Evolutionary conservation across 1,140 invertebrate genomes (phyloP).

Genomic region (Dysdera silvatica): DNA sequence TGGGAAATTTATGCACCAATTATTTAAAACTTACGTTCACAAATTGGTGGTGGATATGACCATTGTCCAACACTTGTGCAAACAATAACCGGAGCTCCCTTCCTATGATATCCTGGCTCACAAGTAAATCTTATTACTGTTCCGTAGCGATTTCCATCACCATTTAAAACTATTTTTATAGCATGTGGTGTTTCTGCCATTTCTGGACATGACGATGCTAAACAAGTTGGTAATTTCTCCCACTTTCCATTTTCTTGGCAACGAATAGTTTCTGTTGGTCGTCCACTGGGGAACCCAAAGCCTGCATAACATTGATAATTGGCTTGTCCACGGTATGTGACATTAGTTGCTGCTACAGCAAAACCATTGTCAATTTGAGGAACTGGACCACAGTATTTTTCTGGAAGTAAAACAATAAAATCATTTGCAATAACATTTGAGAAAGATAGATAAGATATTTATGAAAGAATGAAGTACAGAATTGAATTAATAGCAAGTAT

Average conservation of each 20-base stretch:
- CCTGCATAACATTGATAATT: conserved; percentile 95
- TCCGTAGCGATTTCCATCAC: conserved; percentile 85
- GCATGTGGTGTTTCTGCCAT: conserved; percentile 78
- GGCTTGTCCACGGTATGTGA: conserved; percentile 83
- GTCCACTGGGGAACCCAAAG: conserved; percentile 80
- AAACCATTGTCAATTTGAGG: conserved; percentile 97
- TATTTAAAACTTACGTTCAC: conserved; percentile 54
- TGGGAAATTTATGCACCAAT: conserved; percentile 69
- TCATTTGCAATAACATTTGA: too few species aligned
- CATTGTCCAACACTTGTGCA: conserved; percentile 95
- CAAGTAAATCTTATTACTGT: conserved; percentile 92
- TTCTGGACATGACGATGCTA: conserved; percentile 83
- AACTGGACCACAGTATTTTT: conserved; percentile 93
- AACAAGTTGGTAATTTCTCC: conserved; percentile 81
- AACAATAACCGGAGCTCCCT: conserved; percentile 77
- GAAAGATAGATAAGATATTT: too few species aligned
- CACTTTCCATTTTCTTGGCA: conserved; percentile 79
- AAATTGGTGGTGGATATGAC: conserved; percentile 83
- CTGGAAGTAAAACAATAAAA: conserved; percentile 56
- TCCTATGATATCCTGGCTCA: conserved; percentile 79
- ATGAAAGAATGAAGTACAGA: too few species aligned
- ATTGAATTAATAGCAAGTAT: too few species aligned
- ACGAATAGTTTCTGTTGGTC: conserved; percentile 78
- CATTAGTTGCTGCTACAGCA: conserved; percentile 88
- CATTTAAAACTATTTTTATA: conserved; percentile 79